Conservation (phyloP, 2,797 vertebrate species). For the Xenops minutus region DNA sequence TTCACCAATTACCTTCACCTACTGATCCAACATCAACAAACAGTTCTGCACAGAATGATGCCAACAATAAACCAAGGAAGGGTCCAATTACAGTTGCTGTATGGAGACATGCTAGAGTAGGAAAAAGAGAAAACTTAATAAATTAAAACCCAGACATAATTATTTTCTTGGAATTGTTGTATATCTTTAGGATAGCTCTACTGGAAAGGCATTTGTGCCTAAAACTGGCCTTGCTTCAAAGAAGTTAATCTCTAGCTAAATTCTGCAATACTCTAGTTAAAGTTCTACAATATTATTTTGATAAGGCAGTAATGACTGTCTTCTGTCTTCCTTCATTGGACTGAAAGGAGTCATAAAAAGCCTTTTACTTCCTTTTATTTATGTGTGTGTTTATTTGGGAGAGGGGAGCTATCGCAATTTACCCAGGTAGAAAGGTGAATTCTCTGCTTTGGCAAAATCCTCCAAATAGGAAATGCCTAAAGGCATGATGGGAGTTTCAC, state of each 20-base stretch:
- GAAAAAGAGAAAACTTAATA: background rate
- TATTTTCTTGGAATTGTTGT: background rate
- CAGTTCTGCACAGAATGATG: constrained; percentile 86
- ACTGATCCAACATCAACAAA: constrained; percentile 90
- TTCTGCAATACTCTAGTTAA: background rate
- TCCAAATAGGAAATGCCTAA: constrained; percentile 93
- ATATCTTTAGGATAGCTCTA: background rate
- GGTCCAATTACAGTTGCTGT: constrained; percentile 84
- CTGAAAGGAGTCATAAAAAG: background rate
- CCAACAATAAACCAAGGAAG: constrained; percentile 87
- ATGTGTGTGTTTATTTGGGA: background rate
- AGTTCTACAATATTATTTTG: background rate
- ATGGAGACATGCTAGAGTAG: constrained; percentile 82
- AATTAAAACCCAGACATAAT: background rate
- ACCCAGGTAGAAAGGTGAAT: constrained; percentile 93
- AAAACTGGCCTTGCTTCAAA: background rate
- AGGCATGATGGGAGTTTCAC: constrained; percentile 92
- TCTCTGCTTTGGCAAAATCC: constrained; percentile 89
- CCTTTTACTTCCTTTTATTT: background rate
- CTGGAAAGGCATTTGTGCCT: background rate
- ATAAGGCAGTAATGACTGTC: background rate
- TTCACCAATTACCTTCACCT: constrained; percentile 80
- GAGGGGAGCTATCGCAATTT: background rate
- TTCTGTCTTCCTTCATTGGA: background rate
- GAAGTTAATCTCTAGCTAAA: background rate